These are phyloP conservation scores for Scomberomorus guttatus DNA, from an alignment of 2,797 vertebrate genomes.

Conservation along the genomic window DNA sequence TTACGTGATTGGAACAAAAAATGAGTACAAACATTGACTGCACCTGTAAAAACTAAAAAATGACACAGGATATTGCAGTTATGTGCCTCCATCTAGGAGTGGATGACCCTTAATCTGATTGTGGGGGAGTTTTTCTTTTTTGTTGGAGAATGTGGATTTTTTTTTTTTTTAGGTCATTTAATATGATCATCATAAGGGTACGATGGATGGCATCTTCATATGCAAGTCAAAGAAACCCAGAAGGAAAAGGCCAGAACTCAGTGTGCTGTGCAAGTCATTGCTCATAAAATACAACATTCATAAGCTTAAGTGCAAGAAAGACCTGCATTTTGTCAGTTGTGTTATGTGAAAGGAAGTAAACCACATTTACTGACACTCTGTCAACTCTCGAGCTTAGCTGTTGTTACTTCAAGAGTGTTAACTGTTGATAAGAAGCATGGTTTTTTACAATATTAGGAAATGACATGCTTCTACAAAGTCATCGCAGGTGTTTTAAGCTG, in stretches of 20 bases:
- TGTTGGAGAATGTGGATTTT: not conserved
- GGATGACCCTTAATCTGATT: not conserved
- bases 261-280: not conserved
- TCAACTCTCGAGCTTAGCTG: not conserved
- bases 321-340: not conserved
- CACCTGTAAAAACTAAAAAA: not conserved
- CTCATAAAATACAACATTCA: not conserved
- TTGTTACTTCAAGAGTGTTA: not conserved
- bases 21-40: not conserved
- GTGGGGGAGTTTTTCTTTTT: not conserved
- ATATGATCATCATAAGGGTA: not conserved
- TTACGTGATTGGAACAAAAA: not conserved
- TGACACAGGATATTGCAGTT: not conserved
- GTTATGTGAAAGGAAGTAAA: not conserved
- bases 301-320: not conserved
- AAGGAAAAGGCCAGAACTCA: not conserved
- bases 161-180: not conserved
- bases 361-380: not conserved
- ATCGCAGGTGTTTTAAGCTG: not conserved
- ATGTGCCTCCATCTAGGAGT: not conserved
- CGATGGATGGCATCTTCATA: not conserved
- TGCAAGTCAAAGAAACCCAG: not conserved
- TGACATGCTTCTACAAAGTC: conserved; percentile 5
- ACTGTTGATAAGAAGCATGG: not conserved
- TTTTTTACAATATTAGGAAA: too few species aligned